These are phyloP conservation scores for Carduelis carduelis DNA, from an alignment of 2,797 vertebrate genomes.

Conservation along the genomic window DNA sequence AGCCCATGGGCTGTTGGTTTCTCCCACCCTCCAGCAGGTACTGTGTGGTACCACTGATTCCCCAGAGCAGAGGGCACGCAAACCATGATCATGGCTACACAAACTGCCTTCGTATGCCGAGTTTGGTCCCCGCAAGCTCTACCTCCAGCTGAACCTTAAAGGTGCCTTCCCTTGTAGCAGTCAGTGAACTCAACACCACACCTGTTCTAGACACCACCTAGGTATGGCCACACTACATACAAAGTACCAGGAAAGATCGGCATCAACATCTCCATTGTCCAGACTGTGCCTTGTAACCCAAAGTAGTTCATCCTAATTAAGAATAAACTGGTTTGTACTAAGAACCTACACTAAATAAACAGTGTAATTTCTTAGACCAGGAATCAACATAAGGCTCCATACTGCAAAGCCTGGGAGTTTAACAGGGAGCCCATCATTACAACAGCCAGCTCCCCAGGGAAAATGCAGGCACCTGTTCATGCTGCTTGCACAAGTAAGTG, in stretches of 20 bases:
- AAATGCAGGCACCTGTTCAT: fast-evolving
- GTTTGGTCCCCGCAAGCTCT: not conserved
- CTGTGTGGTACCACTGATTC: fast-evolving
- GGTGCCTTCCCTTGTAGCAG: fast-evolving
- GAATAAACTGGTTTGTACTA: fast-evolving
- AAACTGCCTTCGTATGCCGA: fast-evolving
- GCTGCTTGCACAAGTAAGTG: fast-evolving
- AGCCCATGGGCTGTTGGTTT: fast-evolving
- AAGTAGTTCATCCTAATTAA: not conserved
- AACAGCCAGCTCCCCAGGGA: not conserved
- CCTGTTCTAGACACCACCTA: not conserved
- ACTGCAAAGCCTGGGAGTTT: not conserved
- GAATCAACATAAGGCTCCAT: fast-evolving
- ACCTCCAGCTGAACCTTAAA: not conserved
- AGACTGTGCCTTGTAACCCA: fast-evolving
- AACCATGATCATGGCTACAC: fast-evolving
- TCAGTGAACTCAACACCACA: fast-evolving
- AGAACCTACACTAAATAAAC: fast-evolving
- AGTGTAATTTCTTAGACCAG: not conserved
- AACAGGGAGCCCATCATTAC: fast-evolving
- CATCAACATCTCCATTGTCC: fast-evolving
- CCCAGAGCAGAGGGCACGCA: not conserved
- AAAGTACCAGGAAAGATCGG: fast-evolving
- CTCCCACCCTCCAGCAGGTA: fast-evolving
- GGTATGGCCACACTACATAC: no score